Conservation (phyloP, 2,113 vertebrate genomes). For the Aspiorhynchus laticeps region DNA sequence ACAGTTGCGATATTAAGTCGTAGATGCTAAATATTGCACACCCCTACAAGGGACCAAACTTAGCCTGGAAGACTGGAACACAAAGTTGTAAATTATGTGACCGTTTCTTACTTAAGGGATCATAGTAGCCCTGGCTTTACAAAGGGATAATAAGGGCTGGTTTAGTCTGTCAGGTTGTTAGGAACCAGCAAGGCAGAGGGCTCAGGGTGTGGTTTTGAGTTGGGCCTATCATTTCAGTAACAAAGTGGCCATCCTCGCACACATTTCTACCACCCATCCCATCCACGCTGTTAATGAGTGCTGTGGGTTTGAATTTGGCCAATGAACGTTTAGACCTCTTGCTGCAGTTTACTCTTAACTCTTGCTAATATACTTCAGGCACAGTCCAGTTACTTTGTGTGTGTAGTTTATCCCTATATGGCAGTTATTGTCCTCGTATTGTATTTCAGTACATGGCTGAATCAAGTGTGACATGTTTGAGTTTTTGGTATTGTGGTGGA, state of each 20-base stretch:
- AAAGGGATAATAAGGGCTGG: not conserved
- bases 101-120: not conserved
- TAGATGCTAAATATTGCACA: not conserved
- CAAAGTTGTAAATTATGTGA: not conserved
- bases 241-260: slow-evolving; percentile 3
- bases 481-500: slow-evolving; percentile 1
- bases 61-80: not conserved
- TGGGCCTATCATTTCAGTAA: slow-evolving; percentile 36
- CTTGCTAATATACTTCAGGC: slow-evolving; percentile 7
- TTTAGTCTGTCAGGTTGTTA: not conserved
- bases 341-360: not conserved
- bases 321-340: not conserved
- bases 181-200: not conserved
- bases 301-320: slow-evolving; percentile 1
- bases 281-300: slow-evolving; percentile 37
- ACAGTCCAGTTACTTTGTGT: not conserved
- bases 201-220: slow-evolving; percentile 40
- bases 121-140: not conserved
- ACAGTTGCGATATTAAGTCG: not conserved
- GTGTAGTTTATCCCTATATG: not conserved
- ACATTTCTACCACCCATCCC: slow-evolving; percentile 2
- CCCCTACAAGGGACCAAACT: not conserved
- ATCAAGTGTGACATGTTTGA: not conserved
- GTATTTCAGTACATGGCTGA: not conserved
- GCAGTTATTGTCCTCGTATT: not conserved